Evolutionary conservation across 2,888 invertebrate genomes (phyloP), one percentile per base, ranked within the genome.

Genomic region (Drosophila seclusa): DNA sequence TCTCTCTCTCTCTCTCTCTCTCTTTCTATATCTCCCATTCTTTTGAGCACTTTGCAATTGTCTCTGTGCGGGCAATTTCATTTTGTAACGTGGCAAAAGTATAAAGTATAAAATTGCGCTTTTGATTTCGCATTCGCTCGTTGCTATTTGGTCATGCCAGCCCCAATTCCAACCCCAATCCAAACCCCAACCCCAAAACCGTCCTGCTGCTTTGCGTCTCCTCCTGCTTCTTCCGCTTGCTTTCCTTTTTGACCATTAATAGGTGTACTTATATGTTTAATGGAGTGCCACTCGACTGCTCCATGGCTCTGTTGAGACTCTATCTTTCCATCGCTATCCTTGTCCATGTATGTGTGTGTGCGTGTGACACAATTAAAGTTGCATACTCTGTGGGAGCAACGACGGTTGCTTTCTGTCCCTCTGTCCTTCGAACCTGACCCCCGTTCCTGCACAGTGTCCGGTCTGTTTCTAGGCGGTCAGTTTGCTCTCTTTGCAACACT

Each of bases 201-300:
- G 7, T 27, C 10, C 29, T 34, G 0, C 31, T 29, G 13, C 11
- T 31, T n/a, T 24, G 27, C 27, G 48, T 54, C 29, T 59, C 16
- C 48, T 3, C n/a, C 27, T n/a, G 27, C 27, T 38, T 29, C 24
- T 38, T 40, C 27, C 24, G 52, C 73, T 71, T 81, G 79, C 60
- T 74, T 82, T 90, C 83, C 90, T 65, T 88, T 88, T 75, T 89
- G 85, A 86, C 90, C 90, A 90, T 86, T 90, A 90, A 90, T 86
- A 90, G 85, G 89, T 89, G 81, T 81, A 90, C 85, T 90, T 86
- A 89, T 90, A 80, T 83, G 90, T 83, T 86, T 89, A 86, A 86
- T 86, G 85, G 90, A 86, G 89, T 86, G 89, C 83, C 89, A 90
- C 90, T 88, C 84, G 83, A 87, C 81, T 84, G 82, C 69, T 63